phyloP scores from a whole-genome alignment of 2,888 invertebrate species.

The Heliconius aoede region DNA sequence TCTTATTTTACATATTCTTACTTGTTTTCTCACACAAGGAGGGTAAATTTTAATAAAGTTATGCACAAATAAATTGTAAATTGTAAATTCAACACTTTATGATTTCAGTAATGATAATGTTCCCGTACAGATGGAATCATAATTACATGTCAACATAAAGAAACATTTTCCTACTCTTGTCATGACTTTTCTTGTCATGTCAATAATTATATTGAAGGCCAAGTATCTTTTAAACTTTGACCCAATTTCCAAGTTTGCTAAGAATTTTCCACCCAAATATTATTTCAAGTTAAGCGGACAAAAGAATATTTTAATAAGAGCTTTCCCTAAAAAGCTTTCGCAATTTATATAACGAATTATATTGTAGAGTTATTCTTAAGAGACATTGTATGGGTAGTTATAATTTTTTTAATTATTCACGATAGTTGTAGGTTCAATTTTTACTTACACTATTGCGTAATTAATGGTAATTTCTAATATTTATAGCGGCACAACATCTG shows the following conservation, averaged over 20 bases:
- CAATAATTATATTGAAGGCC: conserved; percentile 28
- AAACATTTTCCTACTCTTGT: no score
- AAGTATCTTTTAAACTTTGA: conserved; percentile 30
- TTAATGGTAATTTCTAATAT: no score
- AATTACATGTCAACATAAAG: no score
- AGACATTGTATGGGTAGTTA: neutral
- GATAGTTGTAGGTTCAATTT: neutral
- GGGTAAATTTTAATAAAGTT: no score
- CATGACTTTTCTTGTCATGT: conserved; percentile 3
- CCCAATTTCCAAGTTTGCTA: conserved; percentile 26
- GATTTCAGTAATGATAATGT: no score
- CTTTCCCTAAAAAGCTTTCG: conserved; percentile 13
- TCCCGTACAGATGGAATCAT: neutral
- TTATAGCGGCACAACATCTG: neutral
- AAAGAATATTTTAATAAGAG: conserved; percentile 32
- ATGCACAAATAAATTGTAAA: no score
- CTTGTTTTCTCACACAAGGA: no score
- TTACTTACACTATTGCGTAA: neutral
- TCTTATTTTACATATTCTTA: no score
- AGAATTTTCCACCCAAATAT: conserved; percentile 30
- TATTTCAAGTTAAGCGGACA: conserved; percentile 28
- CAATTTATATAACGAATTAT: conserved; percentile 19
- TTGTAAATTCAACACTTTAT: no score
- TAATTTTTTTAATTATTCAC: neutral
- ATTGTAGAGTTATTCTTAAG: neutral